phyloP scores from a whole-genome alignment of 1,140 invertebrate species.

The Grapholita molesta region DNA sequence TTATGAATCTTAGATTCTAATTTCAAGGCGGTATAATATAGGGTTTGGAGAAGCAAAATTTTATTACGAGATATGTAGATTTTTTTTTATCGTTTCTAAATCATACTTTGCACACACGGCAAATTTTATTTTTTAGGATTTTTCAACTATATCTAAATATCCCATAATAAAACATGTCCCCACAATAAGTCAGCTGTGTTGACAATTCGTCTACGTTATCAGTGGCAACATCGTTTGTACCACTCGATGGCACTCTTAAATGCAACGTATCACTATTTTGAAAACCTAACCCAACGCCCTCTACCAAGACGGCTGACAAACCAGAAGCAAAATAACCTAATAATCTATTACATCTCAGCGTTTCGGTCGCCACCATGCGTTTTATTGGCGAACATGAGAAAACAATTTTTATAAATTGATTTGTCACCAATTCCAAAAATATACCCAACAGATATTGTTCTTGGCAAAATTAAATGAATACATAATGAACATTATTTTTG shows the following conservation, averaged over 20 bases:
- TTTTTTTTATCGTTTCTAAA: too few species aligned
- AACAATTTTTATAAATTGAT: too few species aligned
- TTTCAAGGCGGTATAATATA: not conserved
- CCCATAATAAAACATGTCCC: not conserved
- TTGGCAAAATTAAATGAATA: too few species aligned
- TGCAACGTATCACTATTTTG: slow-evolving; percentile 23
- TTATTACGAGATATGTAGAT: not conserved
- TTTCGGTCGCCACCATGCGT: not conserved
- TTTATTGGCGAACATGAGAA: not conserved
- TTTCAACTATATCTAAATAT: not conserved
- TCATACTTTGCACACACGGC: too few species aligned
- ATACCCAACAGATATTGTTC: too few species aligned
- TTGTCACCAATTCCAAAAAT: too few species aligned
- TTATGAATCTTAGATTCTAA: not conserved
- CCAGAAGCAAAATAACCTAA: not conserved
- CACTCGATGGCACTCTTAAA: slow-evolving; percentile 23
- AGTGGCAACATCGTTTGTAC: slow-evolving; percentile 22
- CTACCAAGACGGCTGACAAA: slow-evolving; percentile 5
- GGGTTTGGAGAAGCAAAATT: not conserved
- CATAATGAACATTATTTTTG: too few species aligned
- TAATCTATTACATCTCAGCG: not conserved
- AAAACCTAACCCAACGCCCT: slow-evolving; percentile 6
- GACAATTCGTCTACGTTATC: not conserved
- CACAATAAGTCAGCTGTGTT: not conserved
- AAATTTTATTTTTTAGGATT: too few species aligned